Base-by-base conservation (phyloP, 2,113 vertebrate species). In the Piliocolobus tephrosceles region DNA sequence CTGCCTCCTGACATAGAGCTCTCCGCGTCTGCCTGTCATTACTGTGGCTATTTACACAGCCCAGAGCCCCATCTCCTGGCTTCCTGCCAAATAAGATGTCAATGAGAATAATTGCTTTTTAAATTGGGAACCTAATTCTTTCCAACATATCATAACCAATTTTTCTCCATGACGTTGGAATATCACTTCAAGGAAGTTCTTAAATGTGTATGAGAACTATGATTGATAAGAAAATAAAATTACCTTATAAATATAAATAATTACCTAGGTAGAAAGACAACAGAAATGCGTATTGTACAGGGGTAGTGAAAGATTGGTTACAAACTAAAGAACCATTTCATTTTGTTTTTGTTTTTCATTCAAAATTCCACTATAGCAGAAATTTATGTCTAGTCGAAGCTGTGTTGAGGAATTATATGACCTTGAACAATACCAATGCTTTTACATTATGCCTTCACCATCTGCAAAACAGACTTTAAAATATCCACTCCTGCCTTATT, bases 21-120 rank as follows among this genome's bases (percentile, higher is more conserved):
- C 57, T 4, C 10, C 6, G 30, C 1, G 13, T 13, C 17, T 7
- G 76, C 40, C 79, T 32, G 40, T 87, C 68, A 18, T 66, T 6
- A 27, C 66, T 6, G 16, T 11, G 50, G 5, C 25, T 25, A n/a
- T 47, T 10, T n/a, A 2, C 6, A 23, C 47, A 91, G 52, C 27
- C 35, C 17, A 43, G 91, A 22, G 32, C 43, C 23, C 81, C 6
- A 7, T 61, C 58, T 76, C 75, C 81, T 0, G 8, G 91, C 80
- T 87, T 95, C 87, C 80, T 93, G 93, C 93, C 90, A 84, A 70
- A 89, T 68, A 43, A 61, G 73, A 86, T 47, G 75, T 83, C 96
- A 94, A 40, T 64, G 91, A 91, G 75, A 95, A 91, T 82, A 70
- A 97, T 75, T 90, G 89, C 86, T 88, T 90, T 97, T 96, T 95